Base-by-base conservation (phyloP, 1,140 invertebrate species). In the Caenorhabditis latens region DNA sequence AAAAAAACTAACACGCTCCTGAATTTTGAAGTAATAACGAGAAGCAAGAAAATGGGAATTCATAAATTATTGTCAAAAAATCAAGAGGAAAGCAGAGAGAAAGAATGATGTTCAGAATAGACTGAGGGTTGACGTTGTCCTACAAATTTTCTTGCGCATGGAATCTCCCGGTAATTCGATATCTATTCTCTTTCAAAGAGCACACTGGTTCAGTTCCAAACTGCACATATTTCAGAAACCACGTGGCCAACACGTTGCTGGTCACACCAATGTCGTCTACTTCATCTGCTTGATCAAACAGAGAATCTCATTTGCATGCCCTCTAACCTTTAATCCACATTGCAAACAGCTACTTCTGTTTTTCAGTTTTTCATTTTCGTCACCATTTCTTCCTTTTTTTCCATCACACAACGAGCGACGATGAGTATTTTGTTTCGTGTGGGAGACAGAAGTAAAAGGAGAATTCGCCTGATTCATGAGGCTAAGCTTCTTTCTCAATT, bases 241-340 rank as follows among this genome's bases (percentile, higher is more conserved):
- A 79, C 71, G 71, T 79, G 43, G 71, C 46, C n/a, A 8, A 24
- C 61, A 65, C 61, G 24, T n/a, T 65, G 8, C 7, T 5, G 19
- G 24, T 53, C 61, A 40, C 14, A 43, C 43, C 32, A 32, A 32
- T 19, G 40, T 43, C 40, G 61, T 63, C 61, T 63, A 24, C 61
- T 32, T 58, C 16, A 8, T 63, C 42, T 79, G 71, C 71, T 50
- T 79, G 71, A 79, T 79, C 71, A 79, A 79, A 79, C 71, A 79
- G 61, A 63, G 46, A 79, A 79, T 79, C 71, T 79, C 71, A 79
- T 79, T 79, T 79, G 46, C 71, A 79, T 48, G 46, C n/a, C 46
- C 71, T 53, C 71, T 53, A 50, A 79, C 71, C 71, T 79, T 79
- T 79, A 79, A 79, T 79, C 71, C 46, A 46, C 65, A 9, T 71